Evolutionary conservation across 2,888 invertebrate genomes (phyloP).

Genomic region (Clepsis dumicolana): DNA sequence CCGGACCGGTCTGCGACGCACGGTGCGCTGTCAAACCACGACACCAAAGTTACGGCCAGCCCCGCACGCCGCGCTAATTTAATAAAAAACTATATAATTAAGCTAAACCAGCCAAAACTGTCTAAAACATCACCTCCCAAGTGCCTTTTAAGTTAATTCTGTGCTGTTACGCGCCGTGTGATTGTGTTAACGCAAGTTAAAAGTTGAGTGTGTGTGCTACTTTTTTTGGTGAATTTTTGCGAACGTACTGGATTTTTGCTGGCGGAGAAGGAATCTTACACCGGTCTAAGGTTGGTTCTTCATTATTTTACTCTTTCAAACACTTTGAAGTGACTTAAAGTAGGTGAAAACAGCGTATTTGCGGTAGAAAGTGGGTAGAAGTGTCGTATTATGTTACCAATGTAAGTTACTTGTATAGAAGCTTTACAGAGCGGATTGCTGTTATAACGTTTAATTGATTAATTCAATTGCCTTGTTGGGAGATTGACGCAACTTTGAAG

Average conservation of each 20-base stretch:
- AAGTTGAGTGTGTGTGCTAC: conserved; percentile 48
- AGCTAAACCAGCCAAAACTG: conserved; percentile 53
- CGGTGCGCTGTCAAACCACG: conserved; percentile 32
- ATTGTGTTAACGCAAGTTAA: conserved; percentile 44
- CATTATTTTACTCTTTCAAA: conserved; percentile 26
- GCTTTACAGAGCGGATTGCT: conserved; percentile 4
- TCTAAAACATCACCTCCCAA: conserved; percentile 44
- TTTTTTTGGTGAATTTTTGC: conserved; percentile 43
- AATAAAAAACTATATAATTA: conserved; percentile 56
- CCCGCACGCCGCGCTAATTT: conserved; percentile 54
- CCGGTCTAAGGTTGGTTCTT: conserved; percentile 53
- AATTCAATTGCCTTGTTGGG: conserved; percentile 32
- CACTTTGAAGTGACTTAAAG: conserved; percentile 13
- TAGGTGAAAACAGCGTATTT: background rate
- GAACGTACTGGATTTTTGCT: conserved; percentile 42
- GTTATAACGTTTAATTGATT: conserved; percentile 20
- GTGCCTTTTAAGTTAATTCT: conserved; percentile 44
- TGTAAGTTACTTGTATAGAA: conserved; percentile 5
- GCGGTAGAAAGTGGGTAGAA: conserved; percentile 8
- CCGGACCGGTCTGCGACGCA: conserved; percentile 35
- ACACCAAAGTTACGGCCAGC: conserved; percentile 36
- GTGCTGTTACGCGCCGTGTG: conserved; percentile 43
- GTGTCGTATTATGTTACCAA: background rate
- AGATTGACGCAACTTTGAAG: background rate
- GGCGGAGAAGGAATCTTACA: conserved; percentile 46